Evolutionary conservation across 53 echinoderm and acorn worm genomes (phyloP).

Genomic region (Zoroaster sp.): DNA sequence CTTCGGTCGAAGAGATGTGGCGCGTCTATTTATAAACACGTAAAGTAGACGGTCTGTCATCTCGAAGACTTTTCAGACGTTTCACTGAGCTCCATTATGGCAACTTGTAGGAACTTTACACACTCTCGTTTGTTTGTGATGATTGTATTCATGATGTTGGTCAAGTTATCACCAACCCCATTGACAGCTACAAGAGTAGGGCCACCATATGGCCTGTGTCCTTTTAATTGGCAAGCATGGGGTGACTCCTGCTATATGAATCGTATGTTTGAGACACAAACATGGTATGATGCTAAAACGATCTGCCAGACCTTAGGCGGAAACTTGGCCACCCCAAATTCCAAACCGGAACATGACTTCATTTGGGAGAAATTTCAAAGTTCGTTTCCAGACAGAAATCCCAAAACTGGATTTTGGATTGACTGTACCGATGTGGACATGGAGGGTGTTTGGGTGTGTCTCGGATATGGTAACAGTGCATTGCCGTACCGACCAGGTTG

Average conservation of each 20-base stretch:
- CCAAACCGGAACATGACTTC: slow-evolving; percentile 14
- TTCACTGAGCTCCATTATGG: too few relatives aligned
- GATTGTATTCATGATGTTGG: not conserved
- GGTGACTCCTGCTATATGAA: not conserved
- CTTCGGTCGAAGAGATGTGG: not conserved
- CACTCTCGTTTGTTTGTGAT: too few relatives aligned
- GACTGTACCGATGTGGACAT: not conserved
- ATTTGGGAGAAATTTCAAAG: not conserved
- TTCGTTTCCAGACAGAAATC: not conserved
- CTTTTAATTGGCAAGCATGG: not conserved
- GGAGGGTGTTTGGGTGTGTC: not conserved
- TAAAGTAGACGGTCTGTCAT: too few relatives aligned
- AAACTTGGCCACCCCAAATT: slow-evolving; percentile 19
- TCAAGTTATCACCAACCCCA: not conserved
- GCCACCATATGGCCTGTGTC: not conserved
- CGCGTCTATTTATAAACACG: too few relatives aligned
- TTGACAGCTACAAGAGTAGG: not conserved
- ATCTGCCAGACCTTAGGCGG: not conserved
- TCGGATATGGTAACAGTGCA: not conserved
- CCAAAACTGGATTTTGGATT: not conserved
- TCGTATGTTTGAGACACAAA: not conserved
- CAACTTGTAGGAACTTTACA: too few relatives aligned
- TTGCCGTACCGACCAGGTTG: not conserved
- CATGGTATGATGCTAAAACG: not conserved
- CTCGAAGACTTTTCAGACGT: too few relatives aligned